phyloP scores from a whole-genome alignment of 2,113 vertebrate species.

The Syngnathus scovelli region DNA sequence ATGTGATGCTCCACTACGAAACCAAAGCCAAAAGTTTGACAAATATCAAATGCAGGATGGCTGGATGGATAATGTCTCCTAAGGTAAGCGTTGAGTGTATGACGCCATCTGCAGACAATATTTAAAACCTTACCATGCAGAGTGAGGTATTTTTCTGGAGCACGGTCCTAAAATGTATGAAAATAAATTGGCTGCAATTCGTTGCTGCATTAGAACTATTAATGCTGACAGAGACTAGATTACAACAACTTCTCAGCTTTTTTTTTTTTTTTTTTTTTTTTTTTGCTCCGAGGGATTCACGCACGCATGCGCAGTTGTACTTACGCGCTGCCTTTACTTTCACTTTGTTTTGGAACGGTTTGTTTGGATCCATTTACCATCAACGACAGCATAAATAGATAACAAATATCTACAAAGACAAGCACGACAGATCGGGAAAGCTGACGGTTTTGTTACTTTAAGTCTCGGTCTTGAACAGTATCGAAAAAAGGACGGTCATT shows the following conservation, averaged over 20 bases:
- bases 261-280: neutral
- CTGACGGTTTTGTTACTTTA: neutral
- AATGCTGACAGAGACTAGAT: neutral
- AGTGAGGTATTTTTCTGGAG: neutral
- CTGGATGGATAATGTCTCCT: neutral
- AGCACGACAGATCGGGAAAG: neutral
- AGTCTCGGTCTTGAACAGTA: neutral
- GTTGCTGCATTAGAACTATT: neutral
- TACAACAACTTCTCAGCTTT: neutral
- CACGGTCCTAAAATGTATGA: neutral
- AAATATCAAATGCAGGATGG: too few species aligned
- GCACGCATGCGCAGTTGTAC: constrained; percentile 39
- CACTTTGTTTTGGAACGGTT: constrained; percentile 16
- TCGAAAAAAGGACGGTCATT: constrained; percentile 15
- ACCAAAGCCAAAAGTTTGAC: too few species aligned
- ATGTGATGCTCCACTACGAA: too few species aligned
- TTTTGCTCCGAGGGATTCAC: neutral
- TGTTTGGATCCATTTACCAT: neutral
- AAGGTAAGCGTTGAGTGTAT: neutral
- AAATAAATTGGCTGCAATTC: neutral
- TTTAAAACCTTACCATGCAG: neutral
- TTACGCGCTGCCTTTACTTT: constrained; percentile 25
- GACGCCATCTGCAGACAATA: constrained; percentile 37
- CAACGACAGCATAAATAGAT: neutral
- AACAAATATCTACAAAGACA: neutral